These are phyloP conservation scores for Ommatoiulus sabulosus DNA, from an alignment of 2,888 invertebrate genomes.

Conservation along the genomic window DNA sequence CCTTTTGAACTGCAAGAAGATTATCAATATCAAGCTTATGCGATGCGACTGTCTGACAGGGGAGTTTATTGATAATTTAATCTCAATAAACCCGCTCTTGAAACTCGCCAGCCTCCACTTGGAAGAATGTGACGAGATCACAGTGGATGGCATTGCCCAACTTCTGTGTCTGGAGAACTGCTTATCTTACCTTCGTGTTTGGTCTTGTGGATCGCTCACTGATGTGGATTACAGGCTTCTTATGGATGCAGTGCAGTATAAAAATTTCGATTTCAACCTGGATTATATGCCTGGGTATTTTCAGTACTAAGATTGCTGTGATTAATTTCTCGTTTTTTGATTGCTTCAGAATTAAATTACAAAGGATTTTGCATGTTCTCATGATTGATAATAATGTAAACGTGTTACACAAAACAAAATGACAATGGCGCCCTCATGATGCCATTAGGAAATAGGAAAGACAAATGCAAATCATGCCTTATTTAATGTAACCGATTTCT, in stretches of 20 bases:
- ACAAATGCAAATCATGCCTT: too few relatives aligned
- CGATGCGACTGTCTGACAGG: constrained; percentile 30
- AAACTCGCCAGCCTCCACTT: neutral
- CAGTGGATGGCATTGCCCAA: neutral
- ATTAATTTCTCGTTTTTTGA: neutral
- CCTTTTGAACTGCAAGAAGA: neutral
- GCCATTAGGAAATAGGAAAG: too few relatives aligned
- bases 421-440: too few relatives aligned
- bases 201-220: neutral
- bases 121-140: neutral
- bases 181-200: neutral
- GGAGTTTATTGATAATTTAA: neutral
- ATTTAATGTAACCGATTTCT: too few relatives aligned
- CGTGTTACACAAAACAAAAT: too few relatives aligned
- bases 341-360: neutral
- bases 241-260: neutral
- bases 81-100: neutral
- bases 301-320: neutral
- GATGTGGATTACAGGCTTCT: neutral
- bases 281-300: neutral
- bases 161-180: neutral
- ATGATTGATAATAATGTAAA: too few relatives aligned
- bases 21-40: neutral
- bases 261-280: constrained; percentile 29
- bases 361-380: neutral